A percentile compares a stretch with the other conserved stretches of the same genome.
Conservation (phyloP, 2,888 invertebrate species). For the Coelinius sp. region DNA sequence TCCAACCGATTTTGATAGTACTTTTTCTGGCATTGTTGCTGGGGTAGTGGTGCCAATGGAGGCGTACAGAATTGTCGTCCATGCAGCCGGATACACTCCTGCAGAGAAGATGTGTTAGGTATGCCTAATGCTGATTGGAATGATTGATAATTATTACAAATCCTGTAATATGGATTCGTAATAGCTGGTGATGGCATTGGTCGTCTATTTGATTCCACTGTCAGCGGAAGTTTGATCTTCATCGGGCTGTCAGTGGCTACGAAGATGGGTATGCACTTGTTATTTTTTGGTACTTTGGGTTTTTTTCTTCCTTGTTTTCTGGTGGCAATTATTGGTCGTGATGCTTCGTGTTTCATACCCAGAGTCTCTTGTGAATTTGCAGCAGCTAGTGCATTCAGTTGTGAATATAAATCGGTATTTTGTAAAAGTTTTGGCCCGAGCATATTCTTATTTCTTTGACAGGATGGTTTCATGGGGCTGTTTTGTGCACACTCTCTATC, state of each 20-base stretch:
- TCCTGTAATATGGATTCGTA: not conserved
- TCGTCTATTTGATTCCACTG: not conserved
- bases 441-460: not conserved
- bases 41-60: no score
- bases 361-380: not conserved
- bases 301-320: not conserved
- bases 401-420: not conserved
- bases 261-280: not conserved
- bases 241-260: not conserved
- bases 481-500: constrained; percentile 38
- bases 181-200: not conserved
- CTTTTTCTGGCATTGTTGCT: no score
- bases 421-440: not conserved
- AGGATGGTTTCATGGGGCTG: constrained; percentile 33
- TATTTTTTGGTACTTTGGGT: not conserved
- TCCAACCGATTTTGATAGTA: no score
- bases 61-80: no score
- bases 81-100: not conserved
- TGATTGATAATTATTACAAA: not conserved
- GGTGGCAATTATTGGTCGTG: not conserved
- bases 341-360: not conserved
- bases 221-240: not conserved
- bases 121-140: not conserved
- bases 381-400: not conserved
- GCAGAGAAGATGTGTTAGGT: not conserved